A percentile compares a stretch with the other conserved stretches of the same genome.
These are phyloP conservation scores for Spea hammondii DNA, from an alignment of 2,797 vertebrate species.

Conservation along the genomic window DNA sequence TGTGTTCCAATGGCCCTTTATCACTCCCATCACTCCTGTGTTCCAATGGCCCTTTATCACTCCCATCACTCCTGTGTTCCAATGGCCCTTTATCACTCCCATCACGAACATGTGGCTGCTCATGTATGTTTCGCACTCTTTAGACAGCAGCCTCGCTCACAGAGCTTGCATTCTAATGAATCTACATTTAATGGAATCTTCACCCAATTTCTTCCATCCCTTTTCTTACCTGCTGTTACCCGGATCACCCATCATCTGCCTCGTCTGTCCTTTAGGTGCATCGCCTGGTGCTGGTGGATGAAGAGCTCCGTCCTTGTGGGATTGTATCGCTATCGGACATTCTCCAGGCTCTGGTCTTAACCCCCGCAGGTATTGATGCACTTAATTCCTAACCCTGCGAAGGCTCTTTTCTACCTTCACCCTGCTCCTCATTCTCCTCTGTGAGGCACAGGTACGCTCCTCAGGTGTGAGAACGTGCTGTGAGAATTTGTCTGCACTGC, in stretches of 20 bases:
- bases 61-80: too few relatives aligned
- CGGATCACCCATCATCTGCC: background rate
- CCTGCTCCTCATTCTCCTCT: constrained; percentile 53
- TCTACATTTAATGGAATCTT: background rate
- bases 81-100: too few relatives aligned
- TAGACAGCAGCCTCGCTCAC: too few relatives aligned
- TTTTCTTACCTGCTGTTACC: background rate
- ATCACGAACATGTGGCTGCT: too few relatives aligned
- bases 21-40: too few relatives aligned
- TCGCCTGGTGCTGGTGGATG: constrained; percentile 89
- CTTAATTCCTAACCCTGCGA: constrained; percentile 78
- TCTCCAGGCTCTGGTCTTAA: constrained; percentile 91
- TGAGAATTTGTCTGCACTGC: constrained; percentile 37
- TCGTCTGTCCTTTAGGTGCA: constrained; percentile 76
- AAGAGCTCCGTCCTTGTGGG: constrained; percentile 78
- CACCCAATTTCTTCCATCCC: background rate
- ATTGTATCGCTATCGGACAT: constrained; percentile 95
- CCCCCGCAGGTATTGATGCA: constrained; percentile 92
- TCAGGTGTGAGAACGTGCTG: constrained; percentile 19
- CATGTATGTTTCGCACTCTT: too few relatives aligned
- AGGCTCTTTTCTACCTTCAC: constrained; percentile 58
- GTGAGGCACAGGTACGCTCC: constrained; percentile 69
- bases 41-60: too few relatives aligned
- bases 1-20: background rate
- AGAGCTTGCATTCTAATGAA: too few relatives aligned